These are phyloP conservation scores for Stomatorhinus ivindoensis DNA, from an alignment of 2,113 vertebrate genomes.

Conservation along the genomic window DNA sequence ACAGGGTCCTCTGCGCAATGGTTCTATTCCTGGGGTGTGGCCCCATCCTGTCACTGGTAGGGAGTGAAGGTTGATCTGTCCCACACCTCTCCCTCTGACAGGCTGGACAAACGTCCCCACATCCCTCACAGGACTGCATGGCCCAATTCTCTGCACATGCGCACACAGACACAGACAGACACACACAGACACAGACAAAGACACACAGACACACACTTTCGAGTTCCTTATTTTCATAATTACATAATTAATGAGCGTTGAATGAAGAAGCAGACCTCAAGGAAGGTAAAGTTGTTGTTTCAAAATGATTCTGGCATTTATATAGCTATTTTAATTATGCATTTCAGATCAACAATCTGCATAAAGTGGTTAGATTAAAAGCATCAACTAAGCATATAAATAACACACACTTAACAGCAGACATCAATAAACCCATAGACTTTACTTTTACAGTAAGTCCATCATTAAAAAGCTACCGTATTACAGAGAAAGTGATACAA, in stretches of 20 bases:
- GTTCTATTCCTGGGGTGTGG: slow-evolving; percentile 6
- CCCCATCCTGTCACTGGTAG: slow-evolving; percentile 3
- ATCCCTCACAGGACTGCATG: background rate
- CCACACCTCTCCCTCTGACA: background rate
- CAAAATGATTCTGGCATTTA: background rate
- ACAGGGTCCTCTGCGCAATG: background rate
- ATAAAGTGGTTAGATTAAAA: background rate
- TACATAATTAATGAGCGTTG: background rate
- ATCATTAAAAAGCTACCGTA: background rate
- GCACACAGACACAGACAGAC: too few relatives aligned
- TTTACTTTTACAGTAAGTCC: background rate
- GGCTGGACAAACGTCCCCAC: background rate
- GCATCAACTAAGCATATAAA: background rate
- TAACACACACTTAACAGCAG: background rate
- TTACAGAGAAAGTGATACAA: background rate
- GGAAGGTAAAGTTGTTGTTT: background rate
- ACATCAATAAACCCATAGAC: background rate
- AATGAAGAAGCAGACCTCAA: background rate
- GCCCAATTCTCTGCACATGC: background rate
- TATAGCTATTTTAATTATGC: background rate
- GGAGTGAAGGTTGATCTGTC: background rate
- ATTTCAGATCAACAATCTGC: background rate
- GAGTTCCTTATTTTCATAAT: too few relatives aligned
- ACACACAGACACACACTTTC: background rate
- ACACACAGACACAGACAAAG: background rate